Conservation (phyloP, 2,797 vertebrate genomes). For the Cyprinodon diabolis region DNA sequence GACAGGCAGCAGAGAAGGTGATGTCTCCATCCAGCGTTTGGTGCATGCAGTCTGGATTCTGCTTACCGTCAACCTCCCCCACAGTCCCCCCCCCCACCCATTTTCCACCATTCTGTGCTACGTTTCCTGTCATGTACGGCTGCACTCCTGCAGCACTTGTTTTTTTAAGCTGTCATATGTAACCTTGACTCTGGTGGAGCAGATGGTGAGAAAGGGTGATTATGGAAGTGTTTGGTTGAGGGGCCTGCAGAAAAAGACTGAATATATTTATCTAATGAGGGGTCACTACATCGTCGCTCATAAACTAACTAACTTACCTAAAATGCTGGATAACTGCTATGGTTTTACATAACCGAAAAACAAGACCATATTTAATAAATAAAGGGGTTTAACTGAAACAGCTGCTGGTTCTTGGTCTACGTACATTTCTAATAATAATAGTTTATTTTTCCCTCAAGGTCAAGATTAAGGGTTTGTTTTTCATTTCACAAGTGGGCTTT, state of each 20-base stretch:
- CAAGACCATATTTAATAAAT: no score
- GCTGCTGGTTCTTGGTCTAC: no score
- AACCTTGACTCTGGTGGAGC: constrained; percentile 69
- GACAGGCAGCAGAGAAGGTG: constrained; percentile 56
- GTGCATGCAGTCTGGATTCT: constrained; percentile 44
- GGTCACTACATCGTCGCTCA: background rate
- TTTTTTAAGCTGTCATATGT: constrained; percentile 56
- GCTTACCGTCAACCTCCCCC: constrained; percentile 35
- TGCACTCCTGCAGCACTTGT: constrained; percentile 42
- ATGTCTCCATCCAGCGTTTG: constrained; percentile 43
- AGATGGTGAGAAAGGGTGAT: constrained; percentile 62
- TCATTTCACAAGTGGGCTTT: no score
- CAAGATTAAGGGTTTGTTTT: no score
- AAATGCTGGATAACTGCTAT: background rate
- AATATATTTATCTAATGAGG: background rate
- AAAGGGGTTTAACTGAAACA: no score
- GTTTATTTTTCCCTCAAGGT: no score
- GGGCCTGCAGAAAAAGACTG: constrained; percentile 9
- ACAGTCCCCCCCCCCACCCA: background rate
- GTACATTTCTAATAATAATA: no score
- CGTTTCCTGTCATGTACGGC: constrained; percentile 61
- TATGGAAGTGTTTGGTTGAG: constrained; percentile 40
- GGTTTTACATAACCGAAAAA: no score
- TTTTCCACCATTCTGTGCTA: constrained; percentile 31
- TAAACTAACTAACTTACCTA: background rate